Conservation (phyloP, 1,140 invertebrate genomes). For the Ladona fulva region DNA sequence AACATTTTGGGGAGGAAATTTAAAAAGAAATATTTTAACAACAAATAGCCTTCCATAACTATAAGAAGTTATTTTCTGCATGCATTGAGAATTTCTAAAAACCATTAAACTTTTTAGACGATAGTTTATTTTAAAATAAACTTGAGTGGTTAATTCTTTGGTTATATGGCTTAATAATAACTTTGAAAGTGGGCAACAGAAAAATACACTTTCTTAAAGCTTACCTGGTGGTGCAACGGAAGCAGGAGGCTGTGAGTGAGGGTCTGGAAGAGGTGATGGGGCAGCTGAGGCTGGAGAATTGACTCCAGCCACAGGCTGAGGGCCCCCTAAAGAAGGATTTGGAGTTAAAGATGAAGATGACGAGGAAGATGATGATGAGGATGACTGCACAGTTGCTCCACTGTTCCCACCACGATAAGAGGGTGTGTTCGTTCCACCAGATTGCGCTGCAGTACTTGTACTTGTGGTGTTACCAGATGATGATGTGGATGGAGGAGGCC, state of each 20-base stretch:
- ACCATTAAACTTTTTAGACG: no score
- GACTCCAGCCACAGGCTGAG: conserved; percentile 53
- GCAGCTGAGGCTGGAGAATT: conserved; percentile 65
- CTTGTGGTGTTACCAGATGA: conserved; percentile 17
- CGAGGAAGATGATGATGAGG: background rate
- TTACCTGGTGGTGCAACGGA: conserved; percentile 50
- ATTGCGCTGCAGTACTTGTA: conserved; percentile 34
- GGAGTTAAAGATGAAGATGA: conserved; percentile 31
- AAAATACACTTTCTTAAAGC: conserved; percentile 8
- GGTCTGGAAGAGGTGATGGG: conserved; percentile 66
- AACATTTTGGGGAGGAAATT: no score
- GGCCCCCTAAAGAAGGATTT: conserved; percentile 36
- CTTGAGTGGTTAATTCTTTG: no score
- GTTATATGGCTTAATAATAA: no score
- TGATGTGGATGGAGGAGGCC: conserved; percentile 28
- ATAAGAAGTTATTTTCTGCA: no score
- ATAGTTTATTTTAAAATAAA: no score
- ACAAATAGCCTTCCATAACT: no score
- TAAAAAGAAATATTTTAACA: no score
- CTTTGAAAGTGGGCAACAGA: no score
- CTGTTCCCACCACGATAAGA: conserved; percentile 52
- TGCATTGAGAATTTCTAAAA: no score
- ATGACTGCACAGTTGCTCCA: background rate
- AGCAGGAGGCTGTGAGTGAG: conserved; percentile 56
- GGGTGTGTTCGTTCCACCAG: conserved; percentile 43